phyloP scores from a whole-genome alignment of 2,113 vertebrate species.

The Muntiacus muntjak region DNA sequence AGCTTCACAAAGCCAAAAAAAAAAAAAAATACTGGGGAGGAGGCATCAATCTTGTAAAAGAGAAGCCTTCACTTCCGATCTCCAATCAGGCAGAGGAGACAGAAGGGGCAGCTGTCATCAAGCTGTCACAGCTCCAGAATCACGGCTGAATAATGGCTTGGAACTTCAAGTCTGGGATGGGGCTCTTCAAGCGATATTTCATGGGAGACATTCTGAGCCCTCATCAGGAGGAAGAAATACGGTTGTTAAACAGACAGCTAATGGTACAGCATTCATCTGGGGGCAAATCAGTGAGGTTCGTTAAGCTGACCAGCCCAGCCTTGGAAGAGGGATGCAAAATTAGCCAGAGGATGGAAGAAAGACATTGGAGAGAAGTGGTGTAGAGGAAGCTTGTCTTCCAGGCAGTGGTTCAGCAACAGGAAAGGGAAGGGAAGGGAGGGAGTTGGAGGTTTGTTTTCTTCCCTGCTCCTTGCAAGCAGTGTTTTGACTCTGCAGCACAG shows the following conservation, averaged over 20 bases:
- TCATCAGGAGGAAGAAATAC: constrained; percentile 77
- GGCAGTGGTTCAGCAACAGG: accelerated
- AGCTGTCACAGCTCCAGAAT: constrained; percentile 55
- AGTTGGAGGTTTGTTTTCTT: neutral
- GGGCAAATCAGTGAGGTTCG: constrained; percentile 72
- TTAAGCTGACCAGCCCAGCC: constrained; percentile 65
- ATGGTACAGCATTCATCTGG: constrained; percentile 76
- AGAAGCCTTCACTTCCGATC: neutral
- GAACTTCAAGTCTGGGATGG: constrained; percentile 68
- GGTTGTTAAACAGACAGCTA: constrained; percentile 76
- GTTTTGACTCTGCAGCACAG: neutral
- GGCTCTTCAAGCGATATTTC: constrained; percentile 73
- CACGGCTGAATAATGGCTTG: constrained; percentile 53
- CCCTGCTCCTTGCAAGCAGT: neutral
- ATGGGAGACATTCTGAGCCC: constrained; percentile 72
- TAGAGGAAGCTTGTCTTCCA: too few relatives aligned
- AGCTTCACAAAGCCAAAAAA: neutral
- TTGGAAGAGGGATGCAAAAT: constrained; percentile 55
- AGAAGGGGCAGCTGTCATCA: constrained; percentile 7
- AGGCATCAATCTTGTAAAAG: neutral
- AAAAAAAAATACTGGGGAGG: neutral
- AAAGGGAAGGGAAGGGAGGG: neutral
- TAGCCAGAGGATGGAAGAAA: constrained; percentile 27
- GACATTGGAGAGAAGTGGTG: neutral
- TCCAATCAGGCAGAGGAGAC: constrained; percentile 24